A percentile compares a stretch with the other conserved stretches of the same genome.
Conservation (phyloP, 2,797 vertebrate species). For the Naso thynnoides region DNA sequence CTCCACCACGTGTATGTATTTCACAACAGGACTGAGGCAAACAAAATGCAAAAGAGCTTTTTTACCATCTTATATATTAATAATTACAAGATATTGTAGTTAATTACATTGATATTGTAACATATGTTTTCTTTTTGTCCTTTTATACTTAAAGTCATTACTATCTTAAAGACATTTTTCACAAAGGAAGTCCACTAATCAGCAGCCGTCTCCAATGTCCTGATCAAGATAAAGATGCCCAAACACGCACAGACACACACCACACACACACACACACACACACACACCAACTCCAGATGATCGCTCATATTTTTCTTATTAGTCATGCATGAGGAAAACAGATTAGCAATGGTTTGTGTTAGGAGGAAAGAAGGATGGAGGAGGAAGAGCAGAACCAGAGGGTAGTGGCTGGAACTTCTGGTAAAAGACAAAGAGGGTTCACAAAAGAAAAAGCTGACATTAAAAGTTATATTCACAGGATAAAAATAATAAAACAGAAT, state of each 20-base stretch:
- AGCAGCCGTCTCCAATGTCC: constrained; percentile 1
- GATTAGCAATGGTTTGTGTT: constrained; percentile 59
- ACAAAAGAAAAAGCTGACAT: not conserved
- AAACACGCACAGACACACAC: constrained; percentile 9
- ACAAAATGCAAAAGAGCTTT: too few relatives aligned
- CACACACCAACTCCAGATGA: constrained; percentile 27
- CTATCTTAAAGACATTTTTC: not conserved
- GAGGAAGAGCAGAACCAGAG: constrained; percentile 25
- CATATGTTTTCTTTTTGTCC: not conserved
- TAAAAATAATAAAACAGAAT: constrained; percentile 6
- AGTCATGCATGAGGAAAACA: constrained; percentile 60
- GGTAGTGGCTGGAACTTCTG: constrained; percentile 5
- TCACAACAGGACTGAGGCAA: too few relatives aligned
- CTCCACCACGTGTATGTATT: too few relatives aligned
- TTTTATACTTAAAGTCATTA: not conserved
- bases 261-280: constrained; percentile 19
- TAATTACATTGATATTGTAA: not conserved
- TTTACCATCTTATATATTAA: too few relatives aligned
- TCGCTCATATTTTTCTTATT: constrained; percentile 71
- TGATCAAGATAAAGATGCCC: constrained; percentile 29
- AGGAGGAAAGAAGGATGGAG: constrained; percentile 9
- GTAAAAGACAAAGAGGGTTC: constrained; percentile 3
- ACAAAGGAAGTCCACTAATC: constrained; percentile 22
- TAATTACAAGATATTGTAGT: not conserved
- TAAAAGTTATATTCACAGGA: not conserved